Base-by-base conservation (phyloP, 2,797 vertebrate species). In the Crypturellus tataupa region DNA sequence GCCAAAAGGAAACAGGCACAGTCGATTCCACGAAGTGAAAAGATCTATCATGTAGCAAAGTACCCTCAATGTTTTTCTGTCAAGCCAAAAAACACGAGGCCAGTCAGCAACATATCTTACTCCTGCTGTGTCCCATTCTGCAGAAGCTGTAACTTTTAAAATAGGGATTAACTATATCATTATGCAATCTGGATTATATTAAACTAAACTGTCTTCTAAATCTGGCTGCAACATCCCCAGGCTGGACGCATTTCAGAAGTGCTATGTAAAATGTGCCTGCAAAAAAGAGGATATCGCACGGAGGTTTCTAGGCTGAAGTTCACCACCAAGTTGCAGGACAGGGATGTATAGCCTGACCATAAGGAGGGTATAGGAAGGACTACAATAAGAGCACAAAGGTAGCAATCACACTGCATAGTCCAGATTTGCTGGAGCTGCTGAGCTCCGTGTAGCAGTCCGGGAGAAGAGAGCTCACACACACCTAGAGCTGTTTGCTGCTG, bases 361-460 rank as follows among this genome's bases (percentile, higher is more conserved):
- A 49, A 65, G 25, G 4, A 35, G 10, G 60, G 3, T 7, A 9
- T 3, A 33, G 9, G 12, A 60, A 72, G 17, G 13, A 58, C 4
- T 7, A 9, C 76, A 51, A 67, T 79, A 75, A 67, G 20, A 59
- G 14, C 9, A 7, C 33, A 59, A 25, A 62, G 37, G 17, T 9
- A 33, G 9, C 39, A 21, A 16, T 39, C 35, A 37, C 7, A 40
- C 35, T 85, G 51, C 6, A 18, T 9, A 65, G 9, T 53, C 10
- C 13, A 1, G 44, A 29, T 67, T 55, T 80, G 40, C 4, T 37
- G 27, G 14, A 25, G 16, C 8, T 2, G 5, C 29, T 39, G 46
- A 71, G 29, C 6, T 31, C 14, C 35, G 19, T 27, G 2, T 25
- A 0, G 0, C 18, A 40, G 7, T 13, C 12, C 10, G 4, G 24